Evolutionary conservation across 1,140 invertebrate genomes (phyloP).

Genomic region (Pemphigus obesinymphae): DNA sequence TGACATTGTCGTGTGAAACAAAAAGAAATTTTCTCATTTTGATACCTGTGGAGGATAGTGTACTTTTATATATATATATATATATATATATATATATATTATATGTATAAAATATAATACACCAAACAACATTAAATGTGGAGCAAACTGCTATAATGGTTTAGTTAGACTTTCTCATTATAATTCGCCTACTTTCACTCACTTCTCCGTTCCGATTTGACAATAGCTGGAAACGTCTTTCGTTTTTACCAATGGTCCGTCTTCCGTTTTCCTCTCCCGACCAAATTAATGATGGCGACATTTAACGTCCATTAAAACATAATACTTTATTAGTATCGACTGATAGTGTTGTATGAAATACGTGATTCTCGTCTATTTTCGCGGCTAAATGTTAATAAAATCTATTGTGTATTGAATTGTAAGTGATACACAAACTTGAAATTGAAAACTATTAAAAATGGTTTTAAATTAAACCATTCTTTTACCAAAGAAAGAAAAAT

Average conservation of each 20-base stretch:
- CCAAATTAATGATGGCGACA: background rate
- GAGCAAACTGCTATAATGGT: constrained; percentile 22
- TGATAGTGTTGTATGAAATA: background rate
- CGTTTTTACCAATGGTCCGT: background rate
- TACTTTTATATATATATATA: background rate
- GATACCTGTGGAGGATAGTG: background rate
- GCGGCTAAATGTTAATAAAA: background rate
- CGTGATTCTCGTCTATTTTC: background rate
- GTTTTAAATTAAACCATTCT: background rate
- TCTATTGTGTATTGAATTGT: background rate
- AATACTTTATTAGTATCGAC: background rate
- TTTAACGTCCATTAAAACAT: background rate
- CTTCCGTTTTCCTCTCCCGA: no score
- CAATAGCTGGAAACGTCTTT: constrained; percentile 38
- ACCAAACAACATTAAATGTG: constrained; percentile 36
- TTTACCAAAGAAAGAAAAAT: background rate
- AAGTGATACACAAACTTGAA: background rate
- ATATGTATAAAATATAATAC: no score
- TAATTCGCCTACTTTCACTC: constrained; percentile 42
- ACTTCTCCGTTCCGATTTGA: constrained; percentile 18
- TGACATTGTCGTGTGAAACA: background rate
- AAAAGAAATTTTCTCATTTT: constrained; percentile 13
- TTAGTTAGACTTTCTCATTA: constrained; percentile 39
- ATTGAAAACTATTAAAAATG: background rate
- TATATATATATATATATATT: no score